Base-by-base conservation (phyloP, 2,888 invertebrate genomes). In the Drosophila incognita region DNA sequence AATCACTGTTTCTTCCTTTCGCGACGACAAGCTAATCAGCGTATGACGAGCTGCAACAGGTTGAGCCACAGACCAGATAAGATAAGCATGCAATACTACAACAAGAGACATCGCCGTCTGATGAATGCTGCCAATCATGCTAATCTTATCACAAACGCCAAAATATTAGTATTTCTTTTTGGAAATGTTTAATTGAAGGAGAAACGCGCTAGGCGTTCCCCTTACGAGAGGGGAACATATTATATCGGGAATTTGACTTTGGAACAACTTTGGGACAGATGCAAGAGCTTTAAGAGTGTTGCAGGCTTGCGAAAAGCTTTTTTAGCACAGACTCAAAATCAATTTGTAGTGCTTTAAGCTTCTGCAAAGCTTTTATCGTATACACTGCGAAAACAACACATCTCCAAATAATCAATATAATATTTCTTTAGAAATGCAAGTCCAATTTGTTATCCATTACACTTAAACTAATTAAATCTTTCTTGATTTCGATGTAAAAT, bases 1-100 rank as follows among this genome's bases (percentile, higher is more conserved):
- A 48, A 52, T 49, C 27, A 13, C 4, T 21, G 3, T 4, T 21
- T 13, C 1, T 33, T 10, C 0, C 33, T 10, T 33, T 48, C 63
- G 63, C 48, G 73, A 75, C 63, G 21, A 7, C 76, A 8, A 48
- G 76, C 69, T 77, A 70, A 77, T 83, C 79, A 71, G 74, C 74
- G 70, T 73, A 77, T 79, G 67, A 61, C 60, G 35, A 36, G 21
- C 53, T 29, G 15, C 52, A 58, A 57, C 63, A 38, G 63, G 60
- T 51, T 35, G 35, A 67, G 38, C 24, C 36, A n/a, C 27, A 48
- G 27, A 31, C 15, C 21, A 24, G 46, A 40, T 11, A 38, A 40
- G 31, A 57, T 56, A 29, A 35, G 11, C 15, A 11, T 15, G 8
- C 4, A 49, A 27, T 21, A 35, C 18, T 21, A 5, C 15, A 33